Base-by-base conservation (phyloP, 1,140 invertebrate genomes). In the Schlechtendalia chinensis region DNA sequence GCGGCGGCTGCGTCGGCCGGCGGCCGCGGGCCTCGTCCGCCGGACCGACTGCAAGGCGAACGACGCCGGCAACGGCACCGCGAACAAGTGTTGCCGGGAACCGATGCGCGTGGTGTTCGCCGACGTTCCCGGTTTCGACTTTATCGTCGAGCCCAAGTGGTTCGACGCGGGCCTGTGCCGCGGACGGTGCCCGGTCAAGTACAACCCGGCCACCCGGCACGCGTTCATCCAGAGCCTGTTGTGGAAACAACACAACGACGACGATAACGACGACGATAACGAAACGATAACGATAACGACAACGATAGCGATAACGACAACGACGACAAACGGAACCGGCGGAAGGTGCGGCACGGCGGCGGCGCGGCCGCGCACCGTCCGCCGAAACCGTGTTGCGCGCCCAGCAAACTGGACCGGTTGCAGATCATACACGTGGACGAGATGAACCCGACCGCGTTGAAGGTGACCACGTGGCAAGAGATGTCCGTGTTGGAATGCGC, bases 111-210 rank as follows among this genome's bases (percentile, higher is more conserved):
- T 93, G 3, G 87, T 87, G 29, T 92, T 93, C 83, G 89, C 89
- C 74, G 88, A 92, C n/a, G 85, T 93, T 22, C 87, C 88, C 77
- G 90, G 89, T 10, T 91, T 91, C 85, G 89, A 90, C 81, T 91
- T 90, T 82, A 91, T 93, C 54, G 86, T 92, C 14, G 89, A 91
- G 81, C 92, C 92, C 16, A 90, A 89, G 83, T 87, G 86, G 27
- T 93, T 93, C 83, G 91, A 93, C 83, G 91, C 91, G 2, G 91
- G 91, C 19, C 91, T 89, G 82, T 93, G 92, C 84, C 89, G 89
- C 71, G 92, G 92, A 3, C 87, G 90, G 53, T 93, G 92, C 84
- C 91, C 91, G 12, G 89, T 89, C 0, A 86, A 90, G 0, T 91
- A 89, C 83, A 91, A 92, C 84, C 89, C 90, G 12, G 91, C 91